phyloP scores from a whole-genome alignment of 2,113 vertebrate species.

The Callipepla californica region DNA sequence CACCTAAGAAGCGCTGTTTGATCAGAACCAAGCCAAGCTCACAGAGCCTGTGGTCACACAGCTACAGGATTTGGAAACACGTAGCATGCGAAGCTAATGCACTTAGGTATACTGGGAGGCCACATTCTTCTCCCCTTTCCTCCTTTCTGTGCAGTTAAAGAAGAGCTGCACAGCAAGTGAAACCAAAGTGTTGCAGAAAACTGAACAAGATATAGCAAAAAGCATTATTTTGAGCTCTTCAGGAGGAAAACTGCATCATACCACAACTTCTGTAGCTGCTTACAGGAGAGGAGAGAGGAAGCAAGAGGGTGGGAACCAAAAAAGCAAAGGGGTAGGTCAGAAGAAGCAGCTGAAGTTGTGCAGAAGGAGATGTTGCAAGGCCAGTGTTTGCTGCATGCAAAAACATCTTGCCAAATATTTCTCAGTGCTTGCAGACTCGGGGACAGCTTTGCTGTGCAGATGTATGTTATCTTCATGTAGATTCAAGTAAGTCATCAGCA shows the following conservation, averaged over 20 bases:
- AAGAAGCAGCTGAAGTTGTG: background rate
- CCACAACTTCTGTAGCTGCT: slow-evolving; percentile 12
- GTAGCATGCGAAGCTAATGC: background rate
- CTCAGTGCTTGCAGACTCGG: background rate
- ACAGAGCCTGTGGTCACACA: background rate
- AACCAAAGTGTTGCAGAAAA: background rate
- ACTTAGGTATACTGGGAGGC: accelerated
- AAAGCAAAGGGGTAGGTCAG: background rate
- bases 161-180: background rate
- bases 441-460: background rate
- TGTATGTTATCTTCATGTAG: background rate
- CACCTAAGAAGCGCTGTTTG: background rate
- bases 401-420: background rate
- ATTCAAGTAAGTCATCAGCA: background rate
- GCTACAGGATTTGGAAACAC: background rate
- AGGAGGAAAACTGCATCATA: slow-evolving; percentile 47
- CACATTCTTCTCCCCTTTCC: background rate
- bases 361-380: slow-evolving; percentile 15
- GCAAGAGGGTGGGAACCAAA: background rate
- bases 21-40: background rate
- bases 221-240: slow-evolving; percentile 24
- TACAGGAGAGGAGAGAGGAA: slow-evolving; percentile 28
- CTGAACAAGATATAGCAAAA: background rate
- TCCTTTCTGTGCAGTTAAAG: background rate
- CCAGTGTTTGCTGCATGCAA: background rate